Percentiles rank a stretch among this genome's conserved stretches.
Evolutionary conservation across 2,888 invertebrate species (phyloP).

Genomic region (Thereva nobilitata): DNA sequence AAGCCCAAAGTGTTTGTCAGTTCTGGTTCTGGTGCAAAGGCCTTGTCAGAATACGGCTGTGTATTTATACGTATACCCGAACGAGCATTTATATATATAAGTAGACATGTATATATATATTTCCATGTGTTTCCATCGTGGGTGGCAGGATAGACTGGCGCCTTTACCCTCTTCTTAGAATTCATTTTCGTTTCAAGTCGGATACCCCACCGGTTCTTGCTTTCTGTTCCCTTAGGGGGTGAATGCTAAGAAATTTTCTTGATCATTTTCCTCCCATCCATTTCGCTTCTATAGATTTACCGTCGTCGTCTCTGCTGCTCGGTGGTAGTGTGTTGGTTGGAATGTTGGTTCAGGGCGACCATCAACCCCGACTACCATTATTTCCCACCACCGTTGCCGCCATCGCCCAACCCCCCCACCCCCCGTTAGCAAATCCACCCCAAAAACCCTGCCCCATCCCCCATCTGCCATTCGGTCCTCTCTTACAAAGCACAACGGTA

Average conservation of each 20-base stretch:
- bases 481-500: constrained; percentile 29
- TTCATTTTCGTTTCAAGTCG: constrained; percentile 31
- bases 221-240: constrained; percentile 32
- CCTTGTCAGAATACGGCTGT: constrained; percentile 14
- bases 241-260: constrained; percentile 37
- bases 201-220: constrained; percentile 31
- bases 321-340: constrained; percentile 12
- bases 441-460: no score
- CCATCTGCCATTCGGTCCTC: constrained; percentile 5
- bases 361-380: constrained; percentile 37
- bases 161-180: constrained; percentile 33
- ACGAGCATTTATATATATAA: not conserved
- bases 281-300: constrained; percentile 38
- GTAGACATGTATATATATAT: constrained; percentile 10
- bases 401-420: no score
- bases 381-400: constrained; percentile 11
- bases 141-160: constrained; percentile 37
- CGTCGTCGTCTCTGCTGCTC: constrained; percentile 22
- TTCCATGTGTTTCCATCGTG: constrained; percentile 10
- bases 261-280: constrained; percentile 37
- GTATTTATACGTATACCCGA: not conserved
- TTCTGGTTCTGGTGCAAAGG: constrained; percentile 33
- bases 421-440: no score
- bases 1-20: constrained; percentile 35
- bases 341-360: constrained; percentile 35